Conservation (phyloP, 2,888 invertebrate species). For the Calameuta idolon region DNA sequence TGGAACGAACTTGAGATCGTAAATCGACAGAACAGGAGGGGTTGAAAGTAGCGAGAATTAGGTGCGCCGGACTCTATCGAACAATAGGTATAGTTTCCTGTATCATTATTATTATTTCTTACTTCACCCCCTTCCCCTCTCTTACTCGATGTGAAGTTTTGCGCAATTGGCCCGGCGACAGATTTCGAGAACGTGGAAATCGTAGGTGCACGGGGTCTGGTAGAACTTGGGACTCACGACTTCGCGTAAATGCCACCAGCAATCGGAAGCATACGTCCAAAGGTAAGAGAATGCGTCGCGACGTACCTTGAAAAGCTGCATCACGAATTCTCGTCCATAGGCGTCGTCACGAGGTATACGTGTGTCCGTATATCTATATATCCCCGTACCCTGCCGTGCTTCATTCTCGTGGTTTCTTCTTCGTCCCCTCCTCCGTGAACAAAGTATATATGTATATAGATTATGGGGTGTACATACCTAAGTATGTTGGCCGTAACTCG, state of each 20-base stretch:
- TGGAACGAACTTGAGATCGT: background rate
- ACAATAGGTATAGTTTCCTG: background rate
- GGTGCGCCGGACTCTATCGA: background rate
- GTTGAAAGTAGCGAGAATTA: background rate
- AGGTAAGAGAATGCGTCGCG: background rate
- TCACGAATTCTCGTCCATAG: background rate
- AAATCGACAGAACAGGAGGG: background rate
- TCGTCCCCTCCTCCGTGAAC: background rate
- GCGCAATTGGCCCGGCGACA: background rate
- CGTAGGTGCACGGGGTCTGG: background rate
- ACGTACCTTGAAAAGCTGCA: background rate
- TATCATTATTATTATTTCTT: background rate
- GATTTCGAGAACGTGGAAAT: background rate
- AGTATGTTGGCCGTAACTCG: background rate
- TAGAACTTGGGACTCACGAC: background rate
- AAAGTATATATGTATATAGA: background rate
- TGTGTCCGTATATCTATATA: background rate
- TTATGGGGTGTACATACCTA: background rate
- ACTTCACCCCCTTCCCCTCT: background rate
- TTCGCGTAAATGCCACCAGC: background rate
- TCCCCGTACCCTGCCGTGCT: background rate
- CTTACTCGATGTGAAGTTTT: background rate
- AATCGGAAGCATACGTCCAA: background rate
- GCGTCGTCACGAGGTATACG: background rate
- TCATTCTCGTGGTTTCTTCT: background rate